Evolutionary conservation across 2,113 vertebrate genomes (phyloP).

Genomic region (Hippocampus abdominalis): DNA sequence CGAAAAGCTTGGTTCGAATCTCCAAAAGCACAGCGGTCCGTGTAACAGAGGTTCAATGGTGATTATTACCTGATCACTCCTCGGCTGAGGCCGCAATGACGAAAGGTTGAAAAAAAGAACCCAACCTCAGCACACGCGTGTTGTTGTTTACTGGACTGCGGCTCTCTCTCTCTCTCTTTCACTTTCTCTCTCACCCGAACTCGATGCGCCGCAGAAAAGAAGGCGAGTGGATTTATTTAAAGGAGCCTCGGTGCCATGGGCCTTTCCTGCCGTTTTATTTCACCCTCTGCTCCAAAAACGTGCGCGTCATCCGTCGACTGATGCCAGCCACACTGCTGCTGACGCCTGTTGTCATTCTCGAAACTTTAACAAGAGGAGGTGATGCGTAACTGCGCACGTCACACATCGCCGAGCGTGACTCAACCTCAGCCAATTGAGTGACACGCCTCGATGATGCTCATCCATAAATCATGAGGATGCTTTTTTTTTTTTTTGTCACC

Average conservation of each 20-base stretch:
- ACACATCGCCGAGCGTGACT: slow-evolving; percentile 35
- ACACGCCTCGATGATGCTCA: not conserved
- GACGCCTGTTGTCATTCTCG: not conserved
- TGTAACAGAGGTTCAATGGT: not conserved
- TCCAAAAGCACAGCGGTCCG: not conserved
- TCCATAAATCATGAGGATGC: not conserved
- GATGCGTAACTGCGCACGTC: slow-evolving; percentile 39
- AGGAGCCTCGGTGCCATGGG: slow-evolving; percentile 55
- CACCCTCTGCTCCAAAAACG: not conserved
- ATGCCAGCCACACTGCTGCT: not conserved
- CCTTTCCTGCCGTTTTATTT: slow-evolving; percentile 64
- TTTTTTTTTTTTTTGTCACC: too few species aligned
- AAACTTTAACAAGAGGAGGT: slow-evolving; percentile 22
- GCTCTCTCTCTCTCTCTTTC: slow-evolving; percentile 4
- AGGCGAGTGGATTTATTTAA: slow-evolving; percentile 53
- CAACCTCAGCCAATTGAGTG: slow-evolving; percentile 35
- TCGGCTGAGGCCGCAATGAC: slow-evolving; percentile 12
- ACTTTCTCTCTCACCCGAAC: slow-evolving; percentile 10
- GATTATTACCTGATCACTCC: slow-evolving; percentile 4
- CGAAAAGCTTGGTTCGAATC: not conserved
- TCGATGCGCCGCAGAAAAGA: slow-evolving; percentile 27
- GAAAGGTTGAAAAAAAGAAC: slow-evolving; percentile 30
- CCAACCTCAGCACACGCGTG: slow-evolving; percentile 22
- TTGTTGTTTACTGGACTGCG: slow-evolving; percentile 58
- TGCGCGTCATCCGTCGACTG: not conserved